Percentiles rank a stretch among this genome's conserved stretches.
Evolutionary conservation across 2,797 vertebrate genomes (phyloP).

Genomic region (Gymnothorax javanicus): DNA sequence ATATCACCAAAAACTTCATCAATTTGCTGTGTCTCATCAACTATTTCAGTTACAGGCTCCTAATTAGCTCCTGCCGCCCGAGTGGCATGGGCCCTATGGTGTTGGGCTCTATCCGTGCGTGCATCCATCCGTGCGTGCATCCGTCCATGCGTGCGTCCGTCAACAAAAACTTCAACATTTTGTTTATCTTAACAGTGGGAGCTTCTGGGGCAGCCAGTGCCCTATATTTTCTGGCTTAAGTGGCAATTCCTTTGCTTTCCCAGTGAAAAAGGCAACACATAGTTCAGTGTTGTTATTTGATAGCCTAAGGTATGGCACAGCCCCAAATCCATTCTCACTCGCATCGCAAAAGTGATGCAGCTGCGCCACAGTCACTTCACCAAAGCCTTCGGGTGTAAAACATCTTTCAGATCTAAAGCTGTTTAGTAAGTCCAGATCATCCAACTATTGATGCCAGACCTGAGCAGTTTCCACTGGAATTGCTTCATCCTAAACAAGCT

Average conservation of each 20-base stretch:
- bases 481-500: neutral
- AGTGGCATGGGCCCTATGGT: too few species aligned
- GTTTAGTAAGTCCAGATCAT: neutral
- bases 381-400: neutral
- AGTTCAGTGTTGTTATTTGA: neutral
- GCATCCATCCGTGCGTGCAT: too few species aligned
- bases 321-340: too few species aligned
- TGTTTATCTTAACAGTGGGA: too few species aligned
- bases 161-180: too few species aligned
- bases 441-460: neutral
- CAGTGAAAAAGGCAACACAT: neutral
- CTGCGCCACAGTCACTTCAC: neutral
- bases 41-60: too few species aligned
- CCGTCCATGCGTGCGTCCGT: too few species aligned
- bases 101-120: too few species aligned
- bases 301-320: neutral
- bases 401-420: neutral
- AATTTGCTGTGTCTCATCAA: too few species aligned
- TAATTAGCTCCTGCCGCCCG: too few species aligned
- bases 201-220: too few species aligned
- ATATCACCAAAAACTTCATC: too few species aligned
- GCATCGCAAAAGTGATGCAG: neutral
- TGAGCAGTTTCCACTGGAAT: neutral
- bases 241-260: neutral
- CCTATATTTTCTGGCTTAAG: neutral